These are phyloP conservation scores for Morpho achilles DNA, from an alignment of 2,888 invertebrate genomes.

Conservation along the genomic window DNA sequence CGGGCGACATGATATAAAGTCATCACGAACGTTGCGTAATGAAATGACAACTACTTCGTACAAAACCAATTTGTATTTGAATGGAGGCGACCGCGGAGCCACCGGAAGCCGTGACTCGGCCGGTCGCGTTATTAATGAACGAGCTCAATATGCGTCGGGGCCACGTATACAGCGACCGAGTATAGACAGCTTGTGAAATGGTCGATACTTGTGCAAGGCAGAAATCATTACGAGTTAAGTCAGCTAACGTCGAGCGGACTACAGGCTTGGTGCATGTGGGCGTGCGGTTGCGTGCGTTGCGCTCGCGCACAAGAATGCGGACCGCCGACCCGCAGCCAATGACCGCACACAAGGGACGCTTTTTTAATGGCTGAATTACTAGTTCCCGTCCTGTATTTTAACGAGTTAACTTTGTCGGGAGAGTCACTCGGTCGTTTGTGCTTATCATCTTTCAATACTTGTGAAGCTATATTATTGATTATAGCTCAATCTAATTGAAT, in stretches of 20 bases:
- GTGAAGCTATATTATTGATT: too few species aligned
- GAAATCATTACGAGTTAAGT: slow-evolving; percentile 29
- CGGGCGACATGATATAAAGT: slow-evolving; percentile 34
- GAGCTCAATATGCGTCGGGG: slow-evolving; percentile 47
- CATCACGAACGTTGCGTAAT: slow-evolving; percentile 42
- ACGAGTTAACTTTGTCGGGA: slow-evolving; percentile 47
- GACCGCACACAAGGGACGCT: slow-evolving; percentile 72
- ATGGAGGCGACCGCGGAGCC: slow-evolving; percentile 45
- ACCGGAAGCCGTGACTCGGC: slow-evolving; percentile 69
- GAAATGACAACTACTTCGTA: slow-evolving; percentile 44
- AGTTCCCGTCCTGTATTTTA: slow-evolving; percentile 60
- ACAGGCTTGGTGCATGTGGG: slow-evolving; percentile 50
- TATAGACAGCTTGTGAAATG: slow-evolving; percentile 32
- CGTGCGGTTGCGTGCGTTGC: slow-evolving; percentile 59
- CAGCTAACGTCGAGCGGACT: slow-evolving; percentile 29
- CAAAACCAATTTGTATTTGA: slow-evolving; percentile 67
- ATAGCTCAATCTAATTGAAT: too few species aligned
- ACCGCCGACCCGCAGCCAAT: slow-evolving; percentile 74
- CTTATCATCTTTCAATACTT: too few species aligned
- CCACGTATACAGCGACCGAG: slow-evolving; percentile 38
- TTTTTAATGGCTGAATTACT: slow-evolving; percentile 64
- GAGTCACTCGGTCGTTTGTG: slow-evolving; percentile 30
- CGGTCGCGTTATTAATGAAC: slow-evolving; percentile 69
- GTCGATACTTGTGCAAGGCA: slow-evolving; percentile 33
- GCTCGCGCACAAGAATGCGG: slow-evolving; percentile 74